phyloP scores from a whole-genome alignment of 1,140 invertebrate genomes.

The Paralvinella palmiformis region DNA sequence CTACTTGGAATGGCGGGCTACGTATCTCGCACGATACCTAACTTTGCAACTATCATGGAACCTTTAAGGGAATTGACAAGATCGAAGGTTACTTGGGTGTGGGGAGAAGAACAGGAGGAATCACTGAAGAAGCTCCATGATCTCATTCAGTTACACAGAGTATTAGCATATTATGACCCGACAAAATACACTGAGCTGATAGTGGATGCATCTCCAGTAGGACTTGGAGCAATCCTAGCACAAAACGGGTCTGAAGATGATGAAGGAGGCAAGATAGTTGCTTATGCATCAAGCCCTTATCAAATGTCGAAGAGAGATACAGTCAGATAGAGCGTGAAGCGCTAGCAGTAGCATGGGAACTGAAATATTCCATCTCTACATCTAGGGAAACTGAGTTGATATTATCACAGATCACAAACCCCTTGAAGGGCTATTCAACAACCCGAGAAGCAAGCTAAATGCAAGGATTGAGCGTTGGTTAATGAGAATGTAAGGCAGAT shows the following conservation, averaged over 20 bases:
- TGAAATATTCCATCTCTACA: slow-evolving; percentile 48
- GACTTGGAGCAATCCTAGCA: slow-evolving; percentile 2
- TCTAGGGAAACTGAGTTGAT: slow-evolving; percentile 43
- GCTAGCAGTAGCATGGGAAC: slow-evolving; percentile 46
- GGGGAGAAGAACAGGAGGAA: slow-evolving; percentile 17
- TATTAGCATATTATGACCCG: neutral
- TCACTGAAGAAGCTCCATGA: slow-evolving; percentile 9
- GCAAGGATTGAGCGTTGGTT: slow-evolving; percentile 27
- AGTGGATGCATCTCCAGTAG: slow-evolving; percentile 6
- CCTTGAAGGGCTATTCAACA: slow-evolving; percentile 23
- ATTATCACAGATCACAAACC: slow-evolving; percentile 47
- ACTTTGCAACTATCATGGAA: too few relatives aligned
- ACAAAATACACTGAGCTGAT: slow-evolving; percentile 3
- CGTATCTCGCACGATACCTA: too few relatives aligned
- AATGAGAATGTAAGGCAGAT: neutral
- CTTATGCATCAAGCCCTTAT: slow-evolving; percentile 1
- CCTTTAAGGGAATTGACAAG: slow-evolving; percentile 4
- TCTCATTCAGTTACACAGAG: too few relatives aligned
- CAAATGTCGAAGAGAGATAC: slow-evolving; percentile 21
- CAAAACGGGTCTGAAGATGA: neutral
- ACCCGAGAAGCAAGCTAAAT: slow-evolving; percentile 19
- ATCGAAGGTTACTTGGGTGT: slow-evolving; percentile 10
- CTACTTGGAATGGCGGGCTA: slow-evolving; percentile 1
- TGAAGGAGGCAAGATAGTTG: slow-evolving; percentile 2
- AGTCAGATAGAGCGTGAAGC: slow-evolving; percentile 48